A percentile compares a stretch with the other conserved stretches of the same genome.
Conservation (phyloP, 2,797 vertebrate species). For the Pampus argenteus region DNA sequence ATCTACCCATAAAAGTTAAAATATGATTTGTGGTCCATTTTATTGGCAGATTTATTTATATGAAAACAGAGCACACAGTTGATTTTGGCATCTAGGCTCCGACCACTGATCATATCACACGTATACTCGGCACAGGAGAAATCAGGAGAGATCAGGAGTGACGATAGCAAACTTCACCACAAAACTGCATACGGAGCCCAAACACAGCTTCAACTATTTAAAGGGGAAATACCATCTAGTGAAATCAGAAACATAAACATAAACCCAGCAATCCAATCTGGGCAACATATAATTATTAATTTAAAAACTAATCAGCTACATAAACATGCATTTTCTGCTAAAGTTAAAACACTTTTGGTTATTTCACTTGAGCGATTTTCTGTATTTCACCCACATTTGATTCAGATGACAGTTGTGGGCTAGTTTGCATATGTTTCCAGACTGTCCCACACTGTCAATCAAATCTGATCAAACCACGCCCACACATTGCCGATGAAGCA, state of each 20-base stretch:
- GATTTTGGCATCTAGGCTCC: conserved; percentile 34
- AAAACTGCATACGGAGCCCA: neutral
- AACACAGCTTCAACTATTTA: neutral
- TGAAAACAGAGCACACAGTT: conserved; percentile 37
- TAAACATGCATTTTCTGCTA: neutral
- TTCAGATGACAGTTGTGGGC: too few relatives aligned
- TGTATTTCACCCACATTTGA: neutral
- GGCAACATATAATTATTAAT: neutral
- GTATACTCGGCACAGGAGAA: conserved; percentile 22
- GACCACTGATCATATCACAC: conserved; percentile 34
- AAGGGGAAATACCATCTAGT: neutral
- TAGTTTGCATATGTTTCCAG: too few relatives aligned
- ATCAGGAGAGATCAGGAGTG: conserved; percentile 27
- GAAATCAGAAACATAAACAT: neutral
- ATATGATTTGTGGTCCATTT: conserved; percentile 18
- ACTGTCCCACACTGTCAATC: too few relatives aligned
- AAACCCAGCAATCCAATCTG: neutral
- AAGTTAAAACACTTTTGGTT: neutral
- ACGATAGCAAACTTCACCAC: neutral
- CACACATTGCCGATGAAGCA: too few relatives aligned
- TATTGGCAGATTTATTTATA: conserved; percentile 44
- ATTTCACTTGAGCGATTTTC: neutral
- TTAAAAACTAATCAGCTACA: neutral
- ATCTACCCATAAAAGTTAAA: conserved; percentile 39
- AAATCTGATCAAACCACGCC: too few relatives aligned